Evolutionary conservation across 2,797 vertebrate genomes (phyloP), one percentile per base, ranked within the genome.

Genomic region (Syndactyla subalaris): DNA sequence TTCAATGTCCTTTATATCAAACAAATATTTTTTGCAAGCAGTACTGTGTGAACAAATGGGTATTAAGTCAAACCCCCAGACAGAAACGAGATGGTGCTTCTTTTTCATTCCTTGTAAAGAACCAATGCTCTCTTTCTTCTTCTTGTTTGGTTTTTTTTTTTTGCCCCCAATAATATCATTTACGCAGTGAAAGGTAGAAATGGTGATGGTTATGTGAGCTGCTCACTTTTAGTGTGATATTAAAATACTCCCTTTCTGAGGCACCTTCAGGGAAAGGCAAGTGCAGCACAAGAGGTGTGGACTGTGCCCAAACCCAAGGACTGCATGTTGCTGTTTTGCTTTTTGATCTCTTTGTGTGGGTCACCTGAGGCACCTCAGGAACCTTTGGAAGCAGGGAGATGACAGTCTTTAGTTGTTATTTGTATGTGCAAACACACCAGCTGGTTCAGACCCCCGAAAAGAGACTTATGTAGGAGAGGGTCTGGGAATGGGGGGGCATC

Each of bases 1-100:
- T 99, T 98, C 96, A 98, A 92, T 84, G 88, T 92, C 94, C 95
- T 98, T 98, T 96, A 88, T 98, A 98, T 98, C 95, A 98, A 98
- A 98, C 97, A 96, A 95, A 96, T 96, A 96, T 96, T 92, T 96
- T 95, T 98, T 98, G 96, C 95, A 97, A 98, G 98, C 94, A 91
- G 96, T 92, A 98, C 97, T 96, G 96, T 97, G 97, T 97, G 97
- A 98, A 94, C 85, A 88, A 95, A 78, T 32, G 94, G 51, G 52
- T 70, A 79, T 95, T 96, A 88, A 86, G 45, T 86, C 93, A 94
- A 94, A 91, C 68, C 85, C 83, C 57, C 73, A 71, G 72, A 87
- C 16, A 79, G 39, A 87, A 68, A 85, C 48, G 62, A 93, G 94
- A 89, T 61, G 36, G n/a, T 63, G 62, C 49, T 68, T 58, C 41